phyloP scores from a whole-genome alignment of 2,888 invertebrate species.

The Petrolisthes manimaculis region DNA sequence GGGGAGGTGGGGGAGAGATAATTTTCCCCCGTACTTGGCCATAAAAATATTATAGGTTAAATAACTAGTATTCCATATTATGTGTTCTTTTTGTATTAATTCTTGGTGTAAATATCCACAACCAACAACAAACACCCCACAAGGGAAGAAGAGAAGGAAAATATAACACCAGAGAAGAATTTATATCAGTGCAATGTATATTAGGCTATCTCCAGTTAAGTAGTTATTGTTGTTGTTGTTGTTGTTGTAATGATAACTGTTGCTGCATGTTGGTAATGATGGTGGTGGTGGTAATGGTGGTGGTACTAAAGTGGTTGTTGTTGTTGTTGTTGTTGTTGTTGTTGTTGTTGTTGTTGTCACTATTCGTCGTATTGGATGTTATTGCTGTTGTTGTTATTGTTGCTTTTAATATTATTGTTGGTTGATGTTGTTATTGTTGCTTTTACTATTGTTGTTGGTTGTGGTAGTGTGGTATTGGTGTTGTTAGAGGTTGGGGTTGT shows the following conservation, averaged over 20 bases:
- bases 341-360: not conserved
- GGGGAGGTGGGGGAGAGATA: not conserved
- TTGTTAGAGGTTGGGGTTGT: too few relatives aligned
- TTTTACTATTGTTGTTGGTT: too few relatives aligned
- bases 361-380: too few relatives aligned
- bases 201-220: too few relatives aligned
- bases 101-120: not conserved
- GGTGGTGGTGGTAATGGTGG: not conserved
- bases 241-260: too few relatives aligned
- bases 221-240: too few relatives aligned
- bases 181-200: not conserved
- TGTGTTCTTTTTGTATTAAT: too few relatives aligned
- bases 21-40: not conserved
- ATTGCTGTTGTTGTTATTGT: too few relatives aligned
- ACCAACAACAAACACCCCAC: not conserved
- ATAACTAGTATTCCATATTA: not conserved
- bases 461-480: too few relatives aligned
- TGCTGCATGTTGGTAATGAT: not conserved
- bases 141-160: not conserved
- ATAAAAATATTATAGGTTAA: not conserved
- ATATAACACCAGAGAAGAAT: not conserved
- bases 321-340: not conserved
- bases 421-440: not conserved
- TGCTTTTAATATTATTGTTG: slow-evolving; percentile 8
- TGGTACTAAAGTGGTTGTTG: not conserved